Base-by-base conservation (phyloP, 2,888 invertebrate genomes). In the Perizoma flavofasciatum region DNA sequence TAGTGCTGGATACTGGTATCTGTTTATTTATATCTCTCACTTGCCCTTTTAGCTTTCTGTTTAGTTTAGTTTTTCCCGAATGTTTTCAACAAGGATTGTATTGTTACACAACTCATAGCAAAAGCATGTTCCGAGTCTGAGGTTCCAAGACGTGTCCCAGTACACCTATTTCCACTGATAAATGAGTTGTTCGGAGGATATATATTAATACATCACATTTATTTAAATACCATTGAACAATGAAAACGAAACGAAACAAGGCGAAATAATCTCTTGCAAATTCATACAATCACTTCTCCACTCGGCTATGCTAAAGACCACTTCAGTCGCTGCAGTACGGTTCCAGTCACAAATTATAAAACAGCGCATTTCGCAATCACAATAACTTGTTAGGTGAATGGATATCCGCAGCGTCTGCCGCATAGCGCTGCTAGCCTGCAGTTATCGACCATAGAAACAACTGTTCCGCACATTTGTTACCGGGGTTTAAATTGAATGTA, bases 321-420 rank as follows among this genome's bases (percentile, higher is more conserved):
- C 55, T 55, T 60, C 39, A 54, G 51, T 39, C 44, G 50, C 55
- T 54, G 59, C 57, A 54, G n/a, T 48, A 48, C 40, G 47, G 50
- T 54, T 53, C 50, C 61, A 45, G 47, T 57, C 47, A 47, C 61
- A 61, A 22, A 61, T 57, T 61, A 61, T 54, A 50, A 57, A 61
- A 50, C 54, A 57, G 49, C 53, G 57, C 50, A 58, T 61, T 62
- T 62, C 49, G 54, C 58, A 62, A 58, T 55, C 55, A 61, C 61
- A 55, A 62, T 62, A 62, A 58, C 55, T 62, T 55, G 58, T 48
- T 61, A 50, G 41, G 47, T 49, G 56, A 58, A 61, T 58, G 67
- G 61, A 53, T 63, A 64, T 59, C 67, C 66, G 67, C 69, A 69
- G 62, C 48, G 67, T 45, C 63, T 63, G 61, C 61, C 67, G 67